phyloP scores from a whole-genome alignment of 2,888 invertebrate genomes.

The Phoronis australis region DNA sequence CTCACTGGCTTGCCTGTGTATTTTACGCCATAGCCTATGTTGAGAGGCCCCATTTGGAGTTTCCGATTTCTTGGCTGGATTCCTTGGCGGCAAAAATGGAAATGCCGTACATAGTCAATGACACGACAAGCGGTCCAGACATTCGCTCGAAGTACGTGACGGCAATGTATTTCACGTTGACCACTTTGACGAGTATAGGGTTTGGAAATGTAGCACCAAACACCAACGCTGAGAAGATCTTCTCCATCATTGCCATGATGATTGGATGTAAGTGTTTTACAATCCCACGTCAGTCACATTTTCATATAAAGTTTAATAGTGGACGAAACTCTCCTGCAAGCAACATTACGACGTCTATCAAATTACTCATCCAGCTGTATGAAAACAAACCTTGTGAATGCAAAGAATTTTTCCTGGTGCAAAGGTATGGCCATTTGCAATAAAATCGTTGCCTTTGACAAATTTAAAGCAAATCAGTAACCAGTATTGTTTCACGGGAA shows the following conservation, averaged over 20 bases:
- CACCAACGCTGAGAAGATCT: constrained; percentile 52
- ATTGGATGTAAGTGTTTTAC: constrained; percentile 47
- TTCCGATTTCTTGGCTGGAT: constrained; percentile 48
- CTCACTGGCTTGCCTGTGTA: constrained; percentile 53
- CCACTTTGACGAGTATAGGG: constrained; percentile 52
- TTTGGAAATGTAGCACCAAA: constrained; percentile 53
- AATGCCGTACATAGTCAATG: constrained; percentile 42
- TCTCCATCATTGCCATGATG: constrained; percentile 54
- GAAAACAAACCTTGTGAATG: too few relatives aligned
- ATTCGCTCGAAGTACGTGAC: constrained; percentile 51
- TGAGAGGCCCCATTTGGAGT: constrained; percentile 40
- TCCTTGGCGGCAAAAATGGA: constrained; percentile 38
- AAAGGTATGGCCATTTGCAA: too few relatives aligned
- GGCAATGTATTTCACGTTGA: constrained; percentile 52
- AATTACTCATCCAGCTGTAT: too few relatives aligned
- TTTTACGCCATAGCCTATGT: constrained; percentile 53
- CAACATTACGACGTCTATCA: too few relatives aligned
- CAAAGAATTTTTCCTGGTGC: too few relatives aligned
- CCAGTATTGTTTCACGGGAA: too few relatives aligned
- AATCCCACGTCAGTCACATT: too few relatives aligned
- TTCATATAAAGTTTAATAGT: too few relatives aligned
- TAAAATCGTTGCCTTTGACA: too few relatives aligned
- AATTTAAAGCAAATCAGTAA: too few relatives aligned
- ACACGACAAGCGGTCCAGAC: constrained; percentile 47
- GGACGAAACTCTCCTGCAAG: too few relatives aligned